Base-by-base conservation (phyloP, 2,797 vertebrate genomes). In the Coendou prehensilis region DNA sequence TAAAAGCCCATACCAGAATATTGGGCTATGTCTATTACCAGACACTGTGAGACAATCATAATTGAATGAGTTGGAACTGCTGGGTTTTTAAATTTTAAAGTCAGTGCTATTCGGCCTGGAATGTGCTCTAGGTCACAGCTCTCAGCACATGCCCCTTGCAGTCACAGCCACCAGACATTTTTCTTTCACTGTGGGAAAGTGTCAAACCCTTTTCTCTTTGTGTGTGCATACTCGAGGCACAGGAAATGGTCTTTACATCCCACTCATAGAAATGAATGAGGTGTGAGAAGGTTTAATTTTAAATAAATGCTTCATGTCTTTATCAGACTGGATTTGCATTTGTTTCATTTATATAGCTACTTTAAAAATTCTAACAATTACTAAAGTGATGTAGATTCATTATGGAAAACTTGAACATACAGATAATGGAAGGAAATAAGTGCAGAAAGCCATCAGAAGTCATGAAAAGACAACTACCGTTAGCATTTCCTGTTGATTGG, bases 181-280 rank as follows among this genome's bases (percentile, higher is more conserved):
- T 96, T 97, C 96, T 97, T 79, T 76, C 75, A 50, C 95, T 91
- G 96, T 97, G 97, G 96, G 97, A 96, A 98, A 97, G 92, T 97
- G 95, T 97, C 96, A 87, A 75, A 63, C 45, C 85, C 91, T 63
- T 76, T 96, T 97, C 56, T 96, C 37, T 93, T 52, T 84, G 79
- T 76, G 88, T 92, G 57, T 91, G 81, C 50, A 67, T 87, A 92
- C 92, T 67, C 96, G 69, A 97, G 90, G 82, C 82, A 89, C 94
- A 97, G 97, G 95, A 97, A 98, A 97, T 75, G 79, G 71, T 91
- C 95, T 96, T 91, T 82, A 92, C 84, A 93, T 83, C 75, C 84
- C 83, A 96, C 80, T 96, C 85, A 69, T 1, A 81, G 88, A 61
- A 96, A 97, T 96, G 91, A 97, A 97, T 97, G 96, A 96, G 71